Evolutionary conservation across 2,888 invertebrate genomes (phyloP).

Genomic region (Tribolium freemani): DNA sequence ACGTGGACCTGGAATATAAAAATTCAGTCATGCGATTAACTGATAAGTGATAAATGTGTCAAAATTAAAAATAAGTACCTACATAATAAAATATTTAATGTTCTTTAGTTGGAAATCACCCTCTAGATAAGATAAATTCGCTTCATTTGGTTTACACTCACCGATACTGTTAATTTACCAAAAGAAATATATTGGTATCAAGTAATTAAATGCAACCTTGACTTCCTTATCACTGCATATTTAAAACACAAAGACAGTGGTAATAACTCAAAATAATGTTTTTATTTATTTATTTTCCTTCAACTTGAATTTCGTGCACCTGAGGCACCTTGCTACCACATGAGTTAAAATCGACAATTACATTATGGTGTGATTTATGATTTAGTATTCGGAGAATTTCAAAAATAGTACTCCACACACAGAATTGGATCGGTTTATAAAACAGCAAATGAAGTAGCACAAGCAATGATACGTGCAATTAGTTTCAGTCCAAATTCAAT

Average conservation of each 20-base stretch:
- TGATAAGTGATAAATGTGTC: no score
- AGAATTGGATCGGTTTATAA: not conserved
- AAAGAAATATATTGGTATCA: not conserved
- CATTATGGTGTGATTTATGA: not conserved
- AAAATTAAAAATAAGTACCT: no score
- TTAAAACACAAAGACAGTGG: not conserved
- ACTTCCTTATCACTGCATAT: not conserved
- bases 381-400: not conserved
- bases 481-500: not conserved
- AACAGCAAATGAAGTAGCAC: not conserved
- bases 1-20: no score
- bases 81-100: no score
- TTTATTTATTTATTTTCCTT: not conserved
- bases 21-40: no score
- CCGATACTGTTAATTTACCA: not conserved
- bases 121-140: not conserved
- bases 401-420: constrained; percentile 1
- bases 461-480: not conserved
- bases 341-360: not conserved
- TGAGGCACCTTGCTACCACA: not conserved
- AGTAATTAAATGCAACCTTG: not conserved
- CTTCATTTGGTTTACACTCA: not conserved
- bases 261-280: not conserved
- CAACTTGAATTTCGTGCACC: not conserved
- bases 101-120: no score